Conservation (phyloP, 2,797 vertebrate genomes). For the Zenarchopterus dispar region DNA sequence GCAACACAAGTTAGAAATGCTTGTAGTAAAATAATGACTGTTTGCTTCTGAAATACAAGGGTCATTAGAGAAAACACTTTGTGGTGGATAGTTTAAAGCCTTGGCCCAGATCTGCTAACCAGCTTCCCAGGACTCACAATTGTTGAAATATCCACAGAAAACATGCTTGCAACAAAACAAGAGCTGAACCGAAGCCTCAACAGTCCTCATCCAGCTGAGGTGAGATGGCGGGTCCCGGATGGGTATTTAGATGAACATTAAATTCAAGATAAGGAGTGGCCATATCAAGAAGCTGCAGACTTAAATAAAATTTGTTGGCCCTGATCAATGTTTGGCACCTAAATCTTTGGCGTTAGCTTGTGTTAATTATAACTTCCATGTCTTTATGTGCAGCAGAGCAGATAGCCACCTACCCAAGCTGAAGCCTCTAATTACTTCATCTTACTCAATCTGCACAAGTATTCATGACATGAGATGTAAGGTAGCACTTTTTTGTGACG, state of each 20-base stretch:
- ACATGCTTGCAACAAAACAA: no score
- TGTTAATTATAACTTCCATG: constrained; percentile 81
- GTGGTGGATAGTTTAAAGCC: constrained; percentile 49
- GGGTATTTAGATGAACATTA: constrained; percentile 48
- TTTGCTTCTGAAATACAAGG: constrained; percentile 45
- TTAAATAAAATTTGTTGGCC: constrained; percentile 70
- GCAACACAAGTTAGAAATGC: background rate
- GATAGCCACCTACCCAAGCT: constrained; percentile 72
- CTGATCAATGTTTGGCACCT: constrained; percentile 68
- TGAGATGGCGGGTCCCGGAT: constrained; percentile 25
- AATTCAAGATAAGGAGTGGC: constrained; percentile 65
- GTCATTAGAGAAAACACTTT: constrained; percentile 43
- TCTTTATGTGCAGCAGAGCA: constrained; percentile 76
- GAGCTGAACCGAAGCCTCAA: constrained; percentile 27
- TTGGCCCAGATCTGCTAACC: constrained; percentile 29
- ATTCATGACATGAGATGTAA: constrained; percentile 66
- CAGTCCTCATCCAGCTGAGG: constrained; percentile 47
- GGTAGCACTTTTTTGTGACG: constrained; percentile 57
- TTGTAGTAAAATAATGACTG: constrained; percentile 50
- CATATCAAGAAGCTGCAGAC: constrained; percentile 74
- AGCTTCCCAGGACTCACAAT: no score
- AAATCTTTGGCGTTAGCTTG: constrained; percentile 82
- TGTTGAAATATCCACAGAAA: no score
- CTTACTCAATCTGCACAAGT: constrained; percentile 76
- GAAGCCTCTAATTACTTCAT: constrained; percentile 85